These are phyloP conservation scores for Maniola hyperantus DNA, from an alignment of 2,888 invertebrate genomes.

Conservation along the genomic window DNA sequence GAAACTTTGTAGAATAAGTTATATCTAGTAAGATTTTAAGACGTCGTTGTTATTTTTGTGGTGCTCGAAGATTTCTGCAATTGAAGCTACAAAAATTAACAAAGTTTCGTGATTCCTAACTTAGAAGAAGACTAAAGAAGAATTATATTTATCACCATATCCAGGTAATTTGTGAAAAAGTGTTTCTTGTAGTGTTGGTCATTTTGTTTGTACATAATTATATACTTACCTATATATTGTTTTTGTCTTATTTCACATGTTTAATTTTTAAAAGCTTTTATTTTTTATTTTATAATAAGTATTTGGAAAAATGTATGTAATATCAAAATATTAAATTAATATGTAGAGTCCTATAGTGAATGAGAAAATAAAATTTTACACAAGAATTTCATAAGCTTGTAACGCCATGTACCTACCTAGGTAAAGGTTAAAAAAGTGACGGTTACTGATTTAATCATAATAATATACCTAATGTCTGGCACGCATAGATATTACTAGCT, in stretches of 20 bases:
- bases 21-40: conserved; percentile 50
- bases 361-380: neutral
- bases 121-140: conserved; percentile 45
- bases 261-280: neutral
- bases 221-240: conserved; percentile 24
- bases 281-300: neutral
- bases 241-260: conserved; percentile 1
- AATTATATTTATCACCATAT: conserved; percentile 42
- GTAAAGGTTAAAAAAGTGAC: neutral
- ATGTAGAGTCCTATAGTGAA: neutral
- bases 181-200: conserved; percentile 18
- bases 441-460: too few relatives aligned
- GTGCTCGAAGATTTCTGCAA: conserved; percentile 49
- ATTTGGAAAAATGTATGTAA: neutral
- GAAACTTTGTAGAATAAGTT: conserved; percentile 50
- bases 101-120: conserved; percentile 45
- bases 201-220: conserved; percentile 27
- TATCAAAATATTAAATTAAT: neutral
- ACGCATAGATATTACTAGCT: too few relatives aligned
- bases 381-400: neutral
- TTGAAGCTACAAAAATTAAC: conserved; percentile 43
- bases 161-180: conserved; percentile 49
- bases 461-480: too few relatives aligned
- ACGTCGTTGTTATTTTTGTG: conserved; percentile 54
- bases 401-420: too few relatives aligned